phyloP scores from a whole-genome alignment of 2,797 vertebrate species.

The Pitangus sulphuratus region DNA sequence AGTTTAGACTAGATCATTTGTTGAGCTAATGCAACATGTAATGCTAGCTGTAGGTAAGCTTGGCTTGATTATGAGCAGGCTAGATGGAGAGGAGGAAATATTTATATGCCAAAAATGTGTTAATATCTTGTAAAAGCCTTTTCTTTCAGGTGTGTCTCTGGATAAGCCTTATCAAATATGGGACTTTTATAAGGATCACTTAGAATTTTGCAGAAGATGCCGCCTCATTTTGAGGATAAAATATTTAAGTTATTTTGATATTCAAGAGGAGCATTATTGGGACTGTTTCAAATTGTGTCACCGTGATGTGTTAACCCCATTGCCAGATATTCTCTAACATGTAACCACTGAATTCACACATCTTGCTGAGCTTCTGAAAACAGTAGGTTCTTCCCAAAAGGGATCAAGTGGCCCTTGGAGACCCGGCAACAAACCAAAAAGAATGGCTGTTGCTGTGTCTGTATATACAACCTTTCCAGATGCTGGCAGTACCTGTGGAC shows the following conservation, averaged over 20 bases:
- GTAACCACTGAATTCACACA: constrained; percentile 82
- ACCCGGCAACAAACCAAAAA: constrained; percentile 88
- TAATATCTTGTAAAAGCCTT: constrained; percentile 92
- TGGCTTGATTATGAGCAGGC: constrained; percentile 74
- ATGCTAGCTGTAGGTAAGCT: constrained; percentile 75
- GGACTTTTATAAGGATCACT: constrained; percentile 91
- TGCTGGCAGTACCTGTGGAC: constrained; percentile 89
- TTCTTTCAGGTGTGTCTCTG: constrained; percentile 92
- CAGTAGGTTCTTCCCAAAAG: constrained; percentile 86
- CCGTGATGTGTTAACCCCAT: constrained; percentile 84
- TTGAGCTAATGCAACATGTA: constrained; percentile 68
- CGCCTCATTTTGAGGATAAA: constrained; percentile 89
- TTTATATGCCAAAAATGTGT: constrained; percentile 83
- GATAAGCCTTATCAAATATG: constrained; percentile 89
- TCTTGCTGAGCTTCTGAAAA: constrained; percentile 87
- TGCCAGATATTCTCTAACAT: constrained; percentile 83
- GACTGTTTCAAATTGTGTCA: constrained; percentile 87
- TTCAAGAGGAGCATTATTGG: constrained; percentile 91
- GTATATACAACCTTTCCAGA: constrained; percentile 82
- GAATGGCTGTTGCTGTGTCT: constrained; percentile 88
- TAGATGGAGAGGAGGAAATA: constrained; percentile 79
- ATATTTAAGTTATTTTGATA: constrained; percentile 87
- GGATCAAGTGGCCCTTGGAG: constrained; percentile 85
- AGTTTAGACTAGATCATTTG: constrained; percentile 75
- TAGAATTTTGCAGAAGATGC: constrained; percentile 91